A percentile compares a stretch with the other conserved stretches of the same genome.
Evolutionary conservation across 64 coral and sea anemone genomes (phyloP).

Genomic region (Trachythela sp.): DNA sequence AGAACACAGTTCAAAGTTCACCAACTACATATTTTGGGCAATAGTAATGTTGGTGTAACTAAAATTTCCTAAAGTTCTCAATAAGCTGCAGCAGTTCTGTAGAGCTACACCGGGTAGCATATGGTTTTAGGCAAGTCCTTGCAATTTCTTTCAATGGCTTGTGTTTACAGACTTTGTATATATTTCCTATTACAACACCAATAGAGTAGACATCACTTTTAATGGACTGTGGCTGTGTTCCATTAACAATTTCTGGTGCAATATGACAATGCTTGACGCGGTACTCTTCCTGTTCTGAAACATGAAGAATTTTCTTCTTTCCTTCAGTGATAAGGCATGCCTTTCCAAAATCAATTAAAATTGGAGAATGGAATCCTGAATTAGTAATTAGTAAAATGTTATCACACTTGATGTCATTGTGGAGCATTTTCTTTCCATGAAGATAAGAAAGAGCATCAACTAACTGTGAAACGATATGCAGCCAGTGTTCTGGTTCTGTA

Average conservation of each 20-base stretch:
- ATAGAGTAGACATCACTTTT: conserved; percentile 32
- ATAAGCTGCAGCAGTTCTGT: background rate
- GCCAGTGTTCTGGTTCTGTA: background rate
- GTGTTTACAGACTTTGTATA: background rate
- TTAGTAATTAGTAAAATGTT: background rate
- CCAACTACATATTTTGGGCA: too few relatives aligned
- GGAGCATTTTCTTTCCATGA: background rate
- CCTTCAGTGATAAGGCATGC: background rate
- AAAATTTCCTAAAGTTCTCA: background rate
- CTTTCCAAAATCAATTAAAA: conserved; percentile 43
- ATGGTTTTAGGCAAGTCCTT: background rate
- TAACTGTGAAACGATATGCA: background rate
- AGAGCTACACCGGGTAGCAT: background rate
- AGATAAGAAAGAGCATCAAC: background rate
- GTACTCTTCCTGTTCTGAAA: background rate
- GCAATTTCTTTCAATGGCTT: background rate
- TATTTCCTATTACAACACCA: background rate
- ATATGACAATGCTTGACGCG: conserved; percentile 23
- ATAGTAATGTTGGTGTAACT: too few relatives aligned
- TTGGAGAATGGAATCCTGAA: background rate
- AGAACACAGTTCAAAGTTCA: too few relatives aligned
- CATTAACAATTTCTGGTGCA: conserved; percentile 23
- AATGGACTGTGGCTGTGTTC: conserved; percentile 11
- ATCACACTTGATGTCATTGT: conserved; percentile 36
- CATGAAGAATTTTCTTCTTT: background rate